Conservation (phyloP, 1,140 invertebrate genomes). For the Drosophila saltans region DNA sequence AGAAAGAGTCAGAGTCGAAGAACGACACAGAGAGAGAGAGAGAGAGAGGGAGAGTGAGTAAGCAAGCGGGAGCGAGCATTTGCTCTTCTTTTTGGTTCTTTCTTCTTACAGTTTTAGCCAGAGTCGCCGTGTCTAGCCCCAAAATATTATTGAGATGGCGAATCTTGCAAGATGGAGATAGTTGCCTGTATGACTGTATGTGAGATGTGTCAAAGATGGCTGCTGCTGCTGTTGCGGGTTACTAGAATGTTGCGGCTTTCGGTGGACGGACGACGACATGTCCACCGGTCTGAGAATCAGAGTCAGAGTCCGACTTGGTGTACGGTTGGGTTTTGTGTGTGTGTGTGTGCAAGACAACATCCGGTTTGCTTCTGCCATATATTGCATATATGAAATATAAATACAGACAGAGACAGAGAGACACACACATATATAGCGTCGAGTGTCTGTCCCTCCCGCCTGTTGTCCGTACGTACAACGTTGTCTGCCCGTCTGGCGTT, state of each 20-base stretch:
- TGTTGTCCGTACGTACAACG: too few species aligned
- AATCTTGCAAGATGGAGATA: constrained; percentile 14
- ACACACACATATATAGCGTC: neutral
- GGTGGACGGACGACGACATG: neutral
- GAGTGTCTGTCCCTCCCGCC: neutral
- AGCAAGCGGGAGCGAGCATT: neutral
- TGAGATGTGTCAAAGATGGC: constrained; percentile 19
- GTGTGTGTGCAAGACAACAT: constrained; percentile 18
- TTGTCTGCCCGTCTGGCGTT: constrained; percentile 5
- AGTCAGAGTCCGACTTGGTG: neutral
- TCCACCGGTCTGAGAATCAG: neutral
- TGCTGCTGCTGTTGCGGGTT: neutral
- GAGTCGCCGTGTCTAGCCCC: constrained; percentile 14
- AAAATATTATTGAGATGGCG: neutral
- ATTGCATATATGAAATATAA: constrained; percentile 48
- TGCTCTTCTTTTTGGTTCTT: neutral
- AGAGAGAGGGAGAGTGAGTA: neutral
- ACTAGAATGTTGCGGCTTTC: too few species aligned
- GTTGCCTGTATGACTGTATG: neutral
- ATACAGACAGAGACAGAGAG: constrained; percentile 20
- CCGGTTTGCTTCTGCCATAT: constrained; percentile 18
- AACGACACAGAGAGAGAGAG: neutral
- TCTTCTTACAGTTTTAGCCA: neutral
- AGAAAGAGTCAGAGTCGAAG: neutral
- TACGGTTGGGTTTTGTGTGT: neutral